These are phyloP conservation scores for Asbolus verrucosus DNA, from an alignment of 1,140 invertebrate species.

Conservation along the genomic window DNA sequence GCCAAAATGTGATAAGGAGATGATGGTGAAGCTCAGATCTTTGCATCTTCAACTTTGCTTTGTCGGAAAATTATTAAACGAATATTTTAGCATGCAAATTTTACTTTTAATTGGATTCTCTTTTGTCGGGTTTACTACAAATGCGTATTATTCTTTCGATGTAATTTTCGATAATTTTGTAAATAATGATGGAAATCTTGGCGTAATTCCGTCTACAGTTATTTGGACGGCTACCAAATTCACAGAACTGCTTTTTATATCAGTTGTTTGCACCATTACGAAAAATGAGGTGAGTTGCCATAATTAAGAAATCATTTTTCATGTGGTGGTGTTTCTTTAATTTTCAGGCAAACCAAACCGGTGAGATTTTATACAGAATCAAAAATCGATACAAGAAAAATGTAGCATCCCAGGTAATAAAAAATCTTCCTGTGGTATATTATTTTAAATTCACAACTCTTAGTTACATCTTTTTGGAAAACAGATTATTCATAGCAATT, in stretches of 20 bases:
- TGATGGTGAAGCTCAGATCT: conserved; percentile 25
- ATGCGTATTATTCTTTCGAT: conserved; percentile 33
- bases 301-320: neutral
- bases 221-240: conserved; percentile 10
- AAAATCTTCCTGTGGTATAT: neutral
- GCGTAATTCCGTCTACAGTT: neutral
- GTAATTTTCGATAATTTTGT: conserved; percentile 17
- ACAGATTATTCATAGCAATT: conserved; percentile 50
- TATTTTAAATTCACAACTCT: conserved; percentile 1
- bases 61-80: conserved; percentile 32
- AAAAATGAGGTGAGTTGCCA: conserved; percentile 27
- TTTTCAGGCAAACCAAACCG: conserved; percentile 8
- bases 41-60: conserved; percentile 32
- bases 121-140: conserved; percentile 26
- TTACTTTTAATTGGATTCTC: conserved; percentile 18
- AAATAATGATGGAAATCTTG: conserved; percentile 1
- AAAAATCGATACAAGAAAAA: neutral
- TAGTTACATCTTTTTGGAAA: conserved; percentile 47
- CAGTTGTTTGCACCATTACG: conserved; percentile 10
- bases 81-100: conserved; percentile 28
- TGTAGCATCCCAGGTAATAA: neutral
- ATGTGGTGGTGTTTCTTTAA: neutral
- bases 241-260: conserved; percentile 27
- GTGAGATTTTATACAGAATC: neutral
- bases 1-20: neutral